Conservation (phyloP, 2,797 vertebrate genomes). For the Nothura maculosa region DNA sequence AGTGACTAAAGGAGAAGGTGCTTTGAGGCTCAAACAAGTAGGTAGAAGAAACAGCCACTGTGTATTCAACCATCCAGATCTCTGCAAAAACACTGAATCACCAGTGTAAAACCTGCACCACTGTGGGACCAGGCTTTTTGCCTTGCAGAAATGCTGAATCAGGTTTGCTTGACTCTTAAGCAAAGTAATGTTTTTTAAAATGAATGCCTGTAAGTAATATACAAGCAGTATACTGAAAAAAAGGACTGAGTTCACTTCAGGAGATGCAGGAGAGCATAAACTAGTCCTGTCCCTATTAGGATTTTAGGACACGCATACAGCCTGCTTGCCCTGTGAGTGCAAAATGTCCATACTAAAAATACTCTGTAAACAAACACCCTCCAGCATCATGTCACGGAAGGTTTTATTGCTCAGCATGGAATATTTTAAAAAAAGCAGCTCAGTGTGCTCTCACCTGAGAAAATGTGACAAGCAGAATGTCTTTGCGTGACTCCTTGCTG, state of each 20-base stretch:
- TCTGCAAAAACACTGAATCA: neutral
- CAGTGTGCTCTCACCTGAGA: neutral
- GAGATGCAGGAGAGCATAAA: neutral
- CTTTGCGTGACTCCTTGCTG: neutral
- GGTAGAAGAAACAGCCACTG: neutral
- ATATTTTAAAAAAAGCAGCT: neutral
- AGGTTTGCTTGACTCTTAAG: neutral
- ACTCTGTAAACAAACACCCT: neutral
- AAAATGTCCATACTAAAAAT: neutral
- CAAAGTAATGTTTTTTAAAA: neutral
- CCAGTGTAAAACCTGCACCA: rapidly evolving
- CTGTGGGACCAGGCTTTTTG: neutral
- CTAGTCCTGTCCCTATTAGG: neutral
- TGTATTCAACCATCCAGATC: neutral
- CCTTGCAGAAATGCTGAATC: neutral
- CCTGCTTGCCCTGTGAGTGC: neutral
- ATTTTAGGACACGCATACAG: neutral
- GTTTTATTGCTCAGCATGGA: neutral
- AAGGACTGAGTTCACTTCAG: neutral
- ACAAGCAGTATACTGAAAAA: neutral
- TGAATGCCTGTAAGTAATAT: neutral
- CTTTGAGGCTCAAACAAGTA: neutral
- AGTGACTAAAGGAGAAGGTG: neutral
- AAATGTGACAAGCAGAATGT: neutral
- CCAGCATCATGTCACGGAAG: neutral